A percentile compares a stretch with the other conserved stretches of the same genome.
Evolutionary conservation across 2,797 vertebrate genomes (phyloP).

Genomic region (Sebastes reedi): DNA sequence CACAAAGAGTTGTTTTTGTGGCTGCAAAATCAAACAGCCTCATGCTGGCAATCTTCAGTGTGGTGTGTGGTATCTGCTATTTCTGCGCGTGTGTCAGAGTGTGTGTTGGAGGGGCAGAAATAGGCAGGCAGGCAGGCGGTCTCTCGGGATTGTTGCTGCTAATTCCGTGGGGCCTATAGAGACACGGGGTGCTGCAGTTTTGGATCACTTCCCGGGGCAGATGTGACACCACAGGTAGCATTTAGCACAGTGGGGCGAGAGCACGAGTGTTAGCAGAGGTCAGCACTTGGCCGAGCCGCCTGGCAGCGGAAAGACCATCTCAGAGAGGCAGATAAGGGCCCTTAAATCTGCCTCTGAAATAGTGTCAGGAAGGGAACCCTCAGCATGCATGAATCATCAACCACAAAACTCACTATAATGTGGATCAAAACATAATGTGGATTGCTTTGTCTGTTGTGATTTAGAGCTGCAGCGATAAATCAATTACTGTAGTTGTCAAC

Average conservation of each 20-base stretch:
- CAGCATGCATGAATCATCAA: background rate
- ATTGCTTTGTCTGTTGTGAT: background rate
- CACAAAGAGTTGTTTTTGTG: constrained; percentile 74
- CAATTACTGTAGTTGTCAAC: too few relatives aligned
- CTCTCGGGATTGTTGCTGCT: constrained; percentile 65
- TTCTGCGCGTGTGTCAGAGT: constrained; percentile 46
- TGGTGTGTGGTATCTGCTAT: constrained; percentile 60
- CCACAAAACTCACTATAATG: background rate
- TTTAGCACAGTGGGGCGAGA: constrained; percentile 77
- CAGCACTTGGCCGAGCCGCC: constrained; percentile 62
- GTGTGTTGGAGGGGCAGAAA: constrained; percentile 59
- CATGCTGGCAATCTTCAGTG: constrained; percentile 66
- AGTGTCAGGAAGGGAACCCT: background rate
- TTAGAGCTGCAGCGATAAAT: too few relatives aligned
- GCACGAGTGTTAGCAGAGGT: constrained; percentile 72
- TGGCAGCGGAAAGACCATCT: constrained; percentile 56
- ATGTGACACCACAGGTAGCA: constrained; percentile 79
- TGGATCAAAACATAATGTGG: background rate
- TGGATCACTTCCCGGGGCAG: constrained; percentile 78
- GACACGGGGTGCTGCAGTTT: constrained; percentile 57
- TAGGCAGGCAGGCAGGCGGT: constrained; percentile 63
- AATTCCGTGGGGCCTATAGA: constrained; percentile 62
- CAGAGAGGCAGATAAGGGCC: constrained; percentile 38
- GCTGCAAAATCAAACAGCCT: constrained; percentile 74
- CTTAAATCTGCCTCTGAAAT: constrained; percentile 30